Conservation (phyloP, 2,888 invertebrate genomes). For the Sympetrum striolatum region DNA sequence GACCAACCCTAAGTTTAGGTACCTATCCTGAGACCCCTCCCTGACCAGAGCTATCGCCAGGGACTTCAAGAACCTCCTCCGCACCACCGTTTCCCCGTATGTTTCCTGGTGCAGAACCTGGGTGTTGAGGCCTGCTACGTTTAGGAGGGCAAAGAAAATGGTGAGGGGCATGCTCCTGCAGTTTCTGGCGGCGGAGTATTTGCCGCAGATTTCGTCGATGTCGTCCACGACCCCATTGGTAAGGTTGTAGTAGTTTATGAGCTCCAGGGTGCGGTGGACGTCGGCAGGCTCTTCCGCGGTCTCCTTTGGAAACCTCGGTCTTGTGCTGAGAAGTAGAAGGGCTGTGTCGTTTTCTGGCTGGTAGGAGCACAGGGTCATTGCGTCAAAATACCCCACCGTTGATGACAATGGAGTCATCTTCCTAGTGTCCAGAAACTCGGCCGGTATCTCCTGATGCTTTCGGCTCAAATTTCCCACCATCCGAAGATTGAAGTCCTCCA, state of each 20-base stretch:
- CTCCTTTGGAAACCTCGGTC: background rate
- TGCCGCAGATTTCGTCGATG: slow-evolving; percentile 8
- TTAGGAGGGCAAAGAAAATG: background rate
- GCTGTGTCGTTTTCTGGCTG: background rate
- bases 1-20: background rate
- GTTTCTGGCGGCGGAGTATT: slow-evolving; percentile 10
- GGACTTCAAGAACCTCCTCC: slow-evolving; percentile 17
- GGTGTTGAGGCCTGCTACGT: slow-evolving; percentile 7
- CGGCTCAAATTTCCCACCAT: slow-evolving; percentile 5
- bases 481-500: background rate
- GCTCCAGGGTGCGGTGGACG: background rate
- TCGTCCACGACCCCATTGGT: background rate
- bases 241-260: background rate
- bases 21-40: background rate
- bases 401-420: background rate
- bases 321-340: background rate
- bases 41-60: slow-evolving; percentile 1
- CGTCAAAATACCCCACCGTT: background rate
- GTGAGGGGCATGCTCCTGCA: slow-evolving; percentile 27
- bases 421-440: slow-evolving; percentile 8
- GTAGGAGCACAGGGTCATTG: background rate
- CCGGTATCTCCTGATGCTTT: background rate
- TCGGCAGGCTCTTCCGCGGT: background rate
- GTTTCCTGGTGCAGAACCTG: slow-evolving; percentile 14
- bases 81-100: background rate